These are phyloP conservation scores for Orientallactaga bullata DNA, from an alignment of 2,113 vertebrate species.

Conservation along the genomic window DNA sequence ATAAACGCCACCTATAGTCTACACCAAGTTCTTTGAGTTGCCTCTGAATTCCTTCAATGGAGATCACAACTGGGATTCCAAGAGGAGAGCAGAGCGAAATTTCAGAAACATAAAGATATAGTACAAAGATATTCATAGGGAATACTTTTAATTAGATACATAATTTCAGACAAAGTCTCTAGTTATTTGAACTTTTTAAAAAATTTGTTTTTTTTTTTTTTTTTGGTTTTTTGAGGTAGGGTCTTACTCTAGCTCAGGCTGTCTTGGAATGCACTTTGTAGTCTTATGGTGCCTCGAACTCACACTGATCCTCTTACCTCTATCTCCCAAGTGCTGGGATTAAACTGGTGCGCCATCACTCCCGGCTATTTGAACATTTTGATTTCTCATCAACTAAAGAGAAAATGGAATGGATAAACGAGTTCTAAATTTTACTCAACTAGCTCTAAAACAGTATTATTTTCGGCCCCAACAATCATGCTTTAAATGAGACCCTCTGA, in stretches of 20 bases:
- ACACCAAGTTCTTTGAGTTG: background rate
- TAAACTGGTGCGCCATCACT: too few relatives aligned
- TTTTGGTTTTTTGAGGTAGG: too few relatives aligned
- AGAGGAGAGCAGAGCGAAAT: background rate
- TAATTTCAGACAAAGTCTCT: constrained; percentile 30
- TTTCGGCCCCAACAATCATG: constrained; percentile 34
- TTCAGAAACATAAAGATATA: constrained; percentile 28
- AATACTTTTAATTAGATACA: constrained; percentile 32
- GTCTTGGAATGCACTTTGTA: too few relatives aligned
- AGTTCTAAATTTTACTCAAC: constrained; percentile 57
- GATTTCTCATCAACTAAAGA: constrained; percentile 43
- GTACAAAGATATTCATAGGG: constrained; percentile 17
- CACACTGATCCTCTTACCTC: too few relatives aligned
- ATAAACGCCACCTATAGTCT: background rate
- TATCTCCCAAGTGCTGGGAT: too few relatives aligned
- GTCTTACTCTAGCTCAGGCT: too few relatives aligned
- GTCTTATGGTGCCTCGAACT: too few relatives aligned
- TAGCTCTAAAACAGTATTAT: constrained; percentile 59
- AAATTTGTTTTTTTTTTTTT: too few relatives aligned
- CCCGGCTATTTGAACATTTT: too few relatives aligned
- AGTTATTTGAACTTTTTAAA: constrained; percentile 48
- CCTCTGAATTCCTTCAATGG: background rate
- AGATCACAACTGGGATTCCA: too few relatives aligned
- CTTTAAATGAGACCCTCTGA: constrained; percentile 65
- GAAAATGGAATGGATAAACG: constrained; percentile 23